phyloP scores from a whole-genome alignment of 2,113 vertebrate genomes.

The Rhea americana region DNA sequence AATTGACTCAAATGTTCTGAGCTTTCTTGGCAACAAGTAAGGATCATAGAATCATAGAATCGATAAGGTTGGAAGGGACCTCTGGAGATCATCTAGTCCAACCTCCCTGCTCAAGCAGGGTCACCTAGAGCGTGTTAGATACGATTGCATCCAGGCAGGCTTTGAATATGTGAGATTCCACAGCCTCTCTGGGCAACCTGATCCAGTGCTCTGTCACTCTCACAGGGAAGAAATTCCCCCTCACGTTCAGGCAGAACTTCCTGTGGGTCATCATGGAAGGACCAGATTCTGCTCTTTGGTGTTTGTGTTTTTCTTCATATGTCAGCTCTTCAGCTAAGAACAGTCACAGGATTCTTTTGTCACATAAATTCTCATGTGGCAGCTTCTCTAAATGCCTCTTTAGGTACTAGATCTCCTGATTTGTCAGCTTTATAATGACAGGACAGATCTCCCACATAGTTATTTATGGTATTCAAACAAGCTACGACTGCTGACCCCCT shows the following conservation, averaged over 20 bases:
- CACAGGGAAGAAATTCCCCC: no score
- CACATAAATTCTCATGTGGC: background rate
- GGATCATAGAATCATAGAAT: background rate
- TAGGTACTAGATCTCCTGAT: background rate
- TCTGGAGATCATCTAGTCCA: no score
- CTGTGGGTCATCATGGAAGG: background rate
- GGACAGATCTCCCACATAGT: rapidly evolving
- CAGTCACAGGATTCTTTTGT: background rate
- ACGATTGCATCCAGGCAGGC: no score
- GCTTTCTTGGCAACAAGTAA: background rate
- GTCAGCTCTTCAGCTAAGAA: background rate
- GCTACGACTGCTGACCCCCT: background rate
- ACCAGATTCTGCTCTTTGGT: background rate
- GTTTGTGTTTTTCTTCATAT: background rate
- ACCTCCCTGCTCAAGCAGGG: no score
- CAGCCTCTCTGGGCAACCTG: no score
- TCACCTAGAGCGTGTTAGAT: no score
- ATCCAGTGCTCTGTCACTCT: no score
- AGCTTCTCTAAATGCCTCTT: background rate
- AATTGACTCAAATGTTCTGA: background rate
- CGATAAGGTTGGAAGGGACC: no score
- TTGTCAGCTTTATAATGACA: background rate
- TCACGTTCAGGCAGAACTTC: no score
- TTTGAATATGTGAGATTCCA: no score
- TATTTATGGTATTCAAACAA: background rate